phyloP scores from a whole-genome alignment of 53 echinoderm and acorn worm species.

The Holothuria scabra region DNA sequence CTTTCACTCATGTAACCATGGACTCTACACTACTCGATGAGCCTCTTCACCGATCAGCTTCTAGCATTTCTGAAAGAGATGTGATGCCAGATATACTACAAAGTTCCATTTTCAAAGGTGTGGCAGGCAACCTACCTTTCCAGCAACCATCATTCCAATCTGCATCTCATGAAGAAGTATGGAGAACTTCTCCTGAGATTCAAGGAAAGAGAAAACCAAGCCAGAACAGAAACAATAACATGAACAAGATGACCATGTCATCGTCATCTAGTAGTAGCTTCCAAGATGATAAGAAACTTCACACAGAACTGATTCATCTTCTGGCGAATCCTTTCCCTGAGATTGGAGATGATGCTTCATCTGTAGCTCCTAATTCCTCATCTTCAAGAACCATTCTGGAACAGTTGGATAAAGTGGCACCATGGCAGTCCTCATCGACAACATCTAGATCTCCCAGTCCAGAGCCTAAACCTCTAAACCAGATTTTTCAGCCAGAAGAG shows the following conservation, averaged over 20 bases:
- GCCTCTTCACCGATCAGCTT: background rate
- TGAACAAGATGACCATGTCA: background rate
- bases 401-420: too few species aligned
- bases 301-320: background rate
- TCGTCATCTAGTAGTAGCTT: conserved; percentile 3
- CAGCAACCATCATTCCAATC: background rate
- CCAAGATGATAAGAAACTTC: background rate
- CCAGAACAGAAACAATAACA: conserved; percentile 30
- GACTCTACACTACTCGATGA: conserved; percentile 3
- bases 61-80: background rate
- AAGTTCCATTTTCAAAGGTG: conserved; percentile 30
- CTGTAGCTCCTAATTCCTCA: background rate
- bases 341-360: background rate
- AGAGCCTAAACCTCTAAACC: too few species aligned
- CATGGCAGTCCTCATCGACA: too few species aligned
- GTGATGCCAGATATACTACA: conserved; percentile 4
- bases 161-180: conserved; percentile 16
- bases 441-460: too few species aligned
- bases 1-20: conserved; percentile 30
- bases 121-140: background rate
- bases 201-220: background rate
- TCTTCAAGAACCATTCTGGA: background rate
- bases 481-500: too few species aligned
- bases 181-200: conserved; percentile 6
- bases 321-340: background rate